Conservation (phyloP, 1,140 invertebrate species). For the Drosophila simulans region DNA sequence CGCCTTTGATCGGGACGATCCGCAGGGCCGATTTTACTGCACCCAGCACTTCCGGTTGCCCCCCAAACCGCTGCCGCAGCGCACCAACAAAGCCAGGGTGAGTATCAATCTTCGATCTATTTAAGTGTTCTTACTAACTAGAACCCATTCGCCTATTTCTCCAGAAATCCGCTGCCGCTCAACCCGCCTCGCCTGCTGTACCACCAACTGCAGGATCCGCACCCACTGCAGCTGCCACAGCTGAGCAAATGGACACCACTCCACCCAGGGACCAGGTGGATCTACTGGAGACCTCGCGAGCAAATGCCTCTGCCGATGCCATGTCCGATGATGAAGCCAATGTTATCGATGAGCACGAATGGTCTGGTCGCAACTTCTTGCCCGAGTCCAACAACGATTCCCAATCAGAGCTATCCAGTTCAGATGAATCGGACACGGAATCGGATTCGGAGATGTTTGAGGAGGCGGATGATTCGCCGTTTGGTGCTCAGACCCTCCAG, state of each 20-base stretch:
- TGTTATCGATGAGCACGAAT: slow-evolving; percentile 95
- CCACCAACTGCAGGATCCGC: slow-evolving; percentile 3
- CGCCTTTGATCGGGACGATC: slow-evolving; percentile 90
- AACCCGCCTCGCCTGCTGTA: slow-evolving; percentile 27
- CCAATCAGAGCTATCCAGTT: slow-evolving; percentile 85
- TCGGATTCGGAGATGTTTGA: slow-evolving; percentile 81
- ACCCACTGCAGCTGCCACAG: neutral
- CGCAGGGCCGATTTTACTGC: slow-evolving; percentile 92
- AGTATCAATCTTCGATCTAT: slow-evolving; percentile 2
- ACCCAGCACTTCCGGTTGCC: slow-evolving; percentile 91
- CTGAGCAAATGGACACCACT: slow-evolving; percentile 59
- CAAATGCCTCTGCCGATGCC: slow-evolving; percentile 84
- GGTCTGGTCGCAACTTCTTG: slow-evolving; percentile 96
- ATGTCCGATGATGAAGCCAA: slow-evolving; percentile 90
- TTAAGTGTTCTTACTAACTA: no score
- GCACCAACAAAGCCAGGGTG: slow-evolving; percentile 65
- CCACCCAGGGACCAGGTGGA: slow-evolving; percentile 85
- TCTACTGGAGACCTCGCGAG: slow-evolving; percentile 86
- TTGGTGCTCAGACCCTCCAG: slow-evolving; percentile 83
- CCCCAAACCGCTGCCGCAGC: slow-evolving; percentile 82
- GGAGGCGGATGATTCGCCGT: slow-evolving; percentile 84
- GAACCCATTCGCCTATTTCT: neutral
- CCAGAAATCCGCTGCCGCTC: slow-evolving; percentile 54
- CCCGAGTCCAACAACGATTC: slow-evolving; percentile 91
- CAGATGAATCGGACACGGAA: slow-evolving; percentile 74